Percentiles rank a stretch among this genome's conserved stretches.
These are phyloP conservation scores for Tachyglossus aculeatus DNA, from an alignment of 2,797 vertebrate species.

Conservation along the genomic window DNA sequence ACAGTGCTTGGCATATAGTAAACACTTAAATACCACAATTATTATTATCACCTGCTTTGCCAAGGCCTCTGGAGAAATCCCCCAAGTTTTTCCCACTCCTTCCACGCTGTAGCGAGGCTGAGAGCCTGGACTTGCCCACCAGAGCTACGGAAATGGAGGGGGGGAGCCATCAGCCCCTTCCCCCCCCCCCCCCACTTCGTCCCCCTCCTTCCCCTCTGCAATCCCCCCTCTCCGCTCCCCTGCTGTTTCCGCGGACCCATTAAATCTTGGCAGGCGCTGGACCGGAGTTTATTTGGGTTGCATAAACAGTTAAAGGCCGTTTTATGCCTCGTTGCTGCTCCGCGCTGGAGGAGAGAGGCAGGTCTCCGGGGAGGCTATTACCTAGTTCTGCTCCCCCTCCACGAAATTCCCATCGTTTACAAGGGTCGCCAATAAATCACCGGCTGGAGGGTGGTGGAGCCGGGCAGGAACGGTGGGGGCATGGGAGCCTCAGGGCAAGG, in stretches of 20 bases:
- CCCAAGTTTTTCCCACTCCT: too few relatives aligned
- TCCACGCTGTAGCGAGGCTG: too few relatives aligned
- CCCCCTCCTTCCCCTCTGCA: conserved; percentile 32
- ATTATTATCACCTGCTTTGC: too few relatives aligned
- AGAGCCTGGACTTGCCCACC: too few relatives aligned
- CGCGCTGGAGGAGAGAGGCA: conserved; percentile 20
- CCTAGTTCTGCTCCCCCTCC: conserved; percentile 7
- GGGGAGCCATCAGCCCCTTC: background rate
- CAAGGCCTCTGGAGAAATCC: too few relatives aligned
- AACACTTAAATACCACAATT: too few relatives aligned
- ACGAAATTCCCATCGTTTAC: conserved; percentile 32
- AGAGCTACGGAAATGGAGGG: background rate
- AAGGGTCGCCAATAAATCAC: conserved; percentile 2
- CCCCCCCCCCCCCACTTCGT: background rate
- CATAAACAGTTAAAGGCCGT: conserved; percentile 38
- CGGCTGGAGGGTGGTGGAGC: too few relatives aligned
- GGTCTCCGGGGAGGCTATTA: conserved; percentile 25
- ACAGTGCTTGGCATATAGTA: too few relatives aligned
- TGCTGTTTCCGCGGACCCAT: conserved; percentile 28
- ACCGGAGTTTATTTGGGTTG: conserved; percentile 40
- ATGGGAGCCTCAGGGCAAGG: too few relatives aligned
- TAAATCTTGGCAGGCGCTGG: conserved; percentile 38
- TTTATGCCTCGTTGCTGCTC: conserved; percentile 45
- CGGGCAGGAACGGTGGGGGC: too few relatives aligned
- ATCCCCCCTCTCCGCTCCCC: conserved; percentile 28